Conservation (phyloP, 2,888 invertebrate genomes). For the Charanyca ferruginea region DNA sequence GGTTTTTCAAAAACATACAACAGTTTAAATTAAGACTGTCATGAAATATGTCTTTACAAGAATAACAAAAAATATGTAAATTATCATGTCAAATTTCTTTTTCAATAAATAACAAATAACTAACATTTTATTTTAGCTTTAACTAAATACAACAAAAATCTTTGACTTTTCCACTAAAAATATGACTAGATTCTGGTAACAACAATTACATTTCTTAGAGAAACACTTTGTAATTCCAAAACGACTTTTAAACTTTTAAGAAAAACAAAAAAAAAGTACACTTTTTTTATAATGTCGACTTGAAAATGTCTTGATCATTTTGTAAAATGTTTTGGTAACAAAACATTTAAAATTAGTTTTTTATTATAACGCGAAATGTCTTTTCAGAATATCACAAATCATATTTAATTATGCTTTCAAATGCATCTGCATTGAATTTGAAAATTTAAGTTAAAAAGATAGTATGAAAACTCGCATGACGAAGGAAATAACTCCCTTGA, state of each 20-base stretch:
- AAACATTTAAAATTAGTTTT: constrained; percentile 1
- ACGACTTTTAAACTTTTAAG: constrained; percentile 44
- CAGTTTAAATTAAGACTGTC: constrained; percentile 43
- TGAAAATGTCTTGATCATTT: constrained; percentile 28
- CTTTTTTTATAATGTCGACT: constrained; percentile 6
- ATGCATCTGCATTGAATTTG: background rate
- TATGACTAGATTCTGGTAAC: constrained; percentile 55
- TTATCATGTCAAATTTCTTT: constrained; percentile 31
- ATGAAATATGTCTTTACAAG: constrained; percentile 23
- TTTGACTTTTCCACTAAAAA: constrained; percentile 31
- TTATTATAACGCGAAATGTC: constrained; percentile 2
- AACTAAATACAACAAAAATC: constrained; percentile 50
- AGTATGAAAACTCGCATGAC: no score
- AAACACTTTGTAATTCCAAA: constrained; percentile 54
- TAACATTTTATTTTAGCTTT: constrained; percentile 34
- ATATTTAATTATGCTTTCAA: background rate
- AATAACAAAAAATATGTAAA: constrained; percentile 41
- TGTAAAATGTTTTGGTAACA: background rate
- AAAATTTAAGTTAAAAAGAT: background rate
- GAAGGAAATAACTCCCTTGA: no score
- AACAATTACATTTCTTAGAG: constrained; percentile 56
- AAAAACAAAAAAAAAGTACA: constrained; percentile 39
- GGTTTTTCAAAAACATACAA: constrained; percentile 43
- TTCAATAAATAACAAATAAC: constrained; percentile 44
- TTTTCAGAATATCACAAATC: constrained; percentile 5